Percentiles rank a stretch among this genome's conserved stretches.
phyloP scores from a whole-genome alignment of 2,888 invertebrate genomes.

The Phrixothrix hirtus region DNA sequence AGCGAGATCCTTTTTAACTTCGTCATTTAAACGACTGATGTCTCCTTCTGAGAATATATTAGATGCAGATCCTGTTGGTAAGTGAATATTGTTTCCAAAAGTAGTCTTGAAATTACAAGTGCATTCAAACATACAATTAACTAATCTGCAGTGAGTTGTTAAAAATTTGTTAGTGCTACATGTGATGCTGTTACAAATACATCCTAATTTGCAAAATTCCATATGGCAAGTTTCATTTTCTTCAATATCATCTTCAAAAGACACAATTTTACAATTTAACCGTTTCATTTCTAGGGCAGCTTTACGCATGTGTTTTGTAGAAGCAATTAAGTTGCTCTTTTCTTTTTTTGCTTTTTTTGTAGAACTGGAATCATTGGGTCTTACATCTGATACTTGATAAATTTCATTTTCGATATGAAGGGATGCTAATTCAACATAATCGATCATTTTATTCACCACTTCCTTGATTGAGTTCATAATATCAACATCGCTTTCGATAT shows the following conservation, averaged over 20 bases:
- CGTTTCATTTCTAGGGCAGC: constrained; percentile 60
- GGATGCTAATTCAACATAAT: constrained; percentile 31
- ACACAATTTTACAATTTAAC: constrained; percentile 69
- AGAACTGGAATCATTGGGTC: background rate
- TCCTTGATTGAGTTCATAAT: constrained; percentile 51
- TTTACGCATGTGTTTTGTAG: background rate
- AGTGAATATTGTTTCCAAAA: too few species aligned
- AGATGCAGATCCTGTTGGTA: constrained; percentile 41
- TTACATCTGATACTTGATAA: background rate
- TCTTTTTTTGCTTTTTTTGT: background rate
- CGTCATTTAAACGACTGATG: constrained; percentile 55
- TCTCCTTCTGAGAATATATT: constrained; percentile 48
- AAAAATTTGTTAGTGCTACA: constrained; percentile 51
- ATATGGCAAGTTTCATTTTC: constrained; percentile 57
- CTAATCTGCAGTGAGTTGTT: constrained; percentile 64
- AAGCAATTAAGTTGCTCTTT: background rate
- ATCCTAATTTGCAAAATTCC: constrained; percentile 65
- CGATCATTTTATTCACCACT: constrained; percentile 34
- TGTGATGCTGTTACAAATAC: constrained; percentile 66
- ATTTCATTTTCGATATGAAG: background rate
- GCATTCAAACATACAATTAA: constrained; percentile 66
- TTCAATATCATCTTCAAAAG: constrained; percentile 51
- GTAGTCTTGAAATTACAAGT: constrained; percentile 51
- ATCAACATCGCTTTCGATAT: background rate
- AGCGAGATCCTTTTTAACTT: constrained; percentile 62